Conservation (phyloP, 2,797 vertebrate genomes). For the Acipenser oxyrinchus region DNA sequence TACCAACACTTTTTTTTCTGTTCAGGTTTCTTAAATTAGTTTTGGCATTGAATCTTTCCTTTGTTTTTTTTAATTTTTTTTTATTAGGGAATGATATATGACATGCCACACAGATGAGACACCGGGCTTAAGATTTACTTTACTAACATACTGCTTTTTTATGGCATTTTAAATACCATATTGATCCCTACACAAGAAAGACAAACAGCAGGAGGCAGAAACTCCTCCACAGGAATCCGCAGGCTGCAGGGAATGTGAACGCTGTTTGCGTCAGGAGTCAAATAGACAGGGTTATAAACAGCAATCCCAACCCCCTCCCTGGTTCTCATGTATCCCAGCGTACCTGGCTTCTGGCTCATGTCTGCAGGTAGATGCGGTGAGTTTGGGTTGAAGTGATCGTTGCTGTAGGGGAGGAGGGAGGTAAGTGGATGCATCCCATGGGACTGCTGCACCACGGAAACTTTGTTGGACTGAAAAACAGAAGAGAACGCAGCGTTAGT, state of each 20-base stretch:
- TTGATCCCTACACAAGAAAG: no score
- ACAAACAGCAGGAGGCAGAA: no score
- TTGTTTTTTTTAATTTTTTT: no score
- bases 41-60: no score
- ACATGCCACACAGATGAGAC: no score
- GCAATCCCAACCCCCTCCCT: not conserved
- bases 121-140: no score
- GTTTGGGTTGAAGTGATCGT: slow-evolving; percentile 88
- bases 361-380: slow-evolving; percentile 83
- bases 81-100: no score
- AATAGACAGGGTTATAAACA: not conserved
- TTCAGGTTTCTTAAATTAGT: no score
- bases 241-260: no score
- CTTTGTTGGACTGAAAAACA: slow-evolving; percentile 86
- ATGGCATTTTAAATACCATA: no score
- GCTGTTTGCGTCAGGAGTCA: not conserved
- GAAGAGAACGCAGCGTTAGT: slow-evolving; percentile 12
- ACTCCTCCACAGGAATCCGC: no score
- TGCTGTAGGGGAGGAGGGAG: slow-evolving; percentile 86
- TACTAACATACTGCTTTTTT: no score
- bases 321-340: not conserved
- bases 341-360: slow-evolving; percentile 96
- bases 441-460: slow-evolving; percentile 87
- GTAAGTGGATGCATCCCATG: slow-evolving; percentile 88
- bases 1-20: not conserved